Conservation (phyloP, 2,888 invertebrate species). For the Metellina segmentata region DNA sequence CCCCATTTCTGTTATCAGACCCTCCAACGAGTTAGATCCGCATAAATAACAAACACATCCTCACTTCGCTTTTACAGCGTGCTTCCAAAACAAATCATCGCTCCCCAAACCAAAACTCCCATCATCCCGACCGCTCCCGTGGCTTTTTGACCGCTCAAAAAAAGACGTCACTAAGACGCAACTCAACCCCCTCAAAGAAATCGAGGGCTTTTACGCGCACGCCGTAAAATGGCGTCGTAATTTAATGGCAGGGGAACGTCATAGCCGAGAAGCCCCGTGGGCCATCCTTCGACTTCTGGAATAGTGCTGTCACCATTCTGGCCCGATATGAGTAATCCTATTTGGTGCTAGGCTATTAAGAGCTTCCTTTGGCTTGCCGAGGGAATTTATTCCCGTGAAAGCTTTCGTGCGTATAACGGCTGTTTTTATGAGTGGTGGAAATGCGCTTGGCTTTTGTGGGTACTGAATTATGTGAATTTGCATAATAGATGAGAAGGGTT, state of each 20-base stretch:
- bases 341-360: slow-evolving; percentile 11
- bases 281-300: neutral
- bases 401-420: neutral
- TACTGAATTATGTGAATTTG: neutral
- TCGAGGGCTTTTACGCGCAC: too few relatives aligned
- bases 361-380: neutral
- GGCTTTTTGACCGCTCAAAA: too few relatives aligned
- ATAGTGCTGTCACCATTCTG: neutral
- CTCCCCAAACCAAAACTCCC: too few relatives aligned
- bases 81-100: too few relatives aligned
- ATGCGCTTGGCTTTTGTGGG: neutral
- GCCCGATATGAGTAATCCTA: neutral
- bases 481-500: neutral
- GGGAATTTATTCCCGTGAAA: slow-evolving; percentile 2
- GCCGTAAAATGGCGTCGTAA: slow-evolving; percentile 1
- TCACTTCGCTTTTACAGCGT: too few relatives aligned
- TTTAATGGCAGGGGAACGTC: slow-evolving; percentile 11
- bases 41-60: too few relatives aligned
- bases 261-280: neutral
- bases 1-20: neutral
- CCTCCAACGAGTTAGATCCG: neutral
- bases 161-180: too few relatives aligned
- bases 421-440: neutral
- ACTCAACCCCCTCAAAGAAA: too few relatives aligned
- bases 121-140: too few relatives aligned